These are phyloP conservation scores for Drosophila ercepeae DNA, from an alignment of 1,140 invertebrate species.

Conservation along the genomic window DNA sequence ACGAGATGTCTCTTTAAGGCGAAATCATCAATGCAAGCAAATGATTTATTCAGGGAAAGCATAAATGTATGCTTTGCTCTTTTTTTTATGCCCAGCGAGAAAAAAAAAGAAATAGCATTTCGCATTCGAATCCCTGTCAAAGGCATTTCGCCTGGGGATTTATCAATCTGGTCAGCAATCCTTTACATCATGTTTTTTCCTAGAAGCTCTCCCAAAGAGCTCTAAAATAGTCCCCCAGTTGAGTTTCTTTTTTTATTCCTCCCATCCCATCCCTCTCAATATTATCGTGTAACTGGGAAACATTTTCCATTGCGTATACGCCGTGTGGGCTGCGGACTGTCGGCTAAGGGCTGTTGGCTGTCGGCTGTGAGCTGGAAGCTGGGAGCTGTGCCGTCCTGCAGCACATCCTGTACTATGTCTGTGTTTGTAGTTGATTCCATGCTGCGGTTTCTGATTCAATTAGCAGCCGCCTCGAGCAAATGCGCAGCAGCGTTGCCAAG, in stretches of 20 bases:
- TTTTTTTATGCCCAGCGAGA: conserved; percentile 2
- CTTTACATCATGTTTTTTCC: neutral
- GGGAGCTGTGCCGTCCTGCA: neutral
- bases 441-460: conserved; percentile 55
- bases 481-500: neutral
- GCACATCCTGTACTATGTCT: conserved; percentile 3
- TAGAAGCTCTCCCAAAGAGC: neutral
- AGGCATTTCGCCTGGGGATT: conserved; percentile 20
- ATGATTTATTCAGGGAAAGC: conserved; percentile 54
- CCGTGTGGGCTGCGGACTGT: too few relatives aligned
- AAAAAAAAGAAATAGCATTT: neutral
- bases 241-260: neutral
- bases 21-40: conserved; percentile 17
- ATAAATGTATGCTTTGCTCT: conserved; percentile 21
- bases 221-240: conserved; percentile 26
- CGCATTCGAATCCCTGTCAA: conserved; percentile 21
- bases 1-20: conserved; percentile 6
- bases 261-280: neutral
- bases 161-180: conserved; percentile 39
- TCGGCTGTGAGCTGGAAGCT: too few relatives aligned
- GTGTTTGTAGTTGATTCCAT: conserved; percentile 35
- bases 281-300: neutral
- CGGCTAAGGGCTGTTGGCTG: too few relatives aligned
- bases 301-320: conserved; percentile 30
- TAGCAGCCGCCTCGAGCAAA: conserved; percentile 22